Conservation (phyloP, 1,140 invertebrate genomes). For the Anagrus nilaparvatae region DNA sequence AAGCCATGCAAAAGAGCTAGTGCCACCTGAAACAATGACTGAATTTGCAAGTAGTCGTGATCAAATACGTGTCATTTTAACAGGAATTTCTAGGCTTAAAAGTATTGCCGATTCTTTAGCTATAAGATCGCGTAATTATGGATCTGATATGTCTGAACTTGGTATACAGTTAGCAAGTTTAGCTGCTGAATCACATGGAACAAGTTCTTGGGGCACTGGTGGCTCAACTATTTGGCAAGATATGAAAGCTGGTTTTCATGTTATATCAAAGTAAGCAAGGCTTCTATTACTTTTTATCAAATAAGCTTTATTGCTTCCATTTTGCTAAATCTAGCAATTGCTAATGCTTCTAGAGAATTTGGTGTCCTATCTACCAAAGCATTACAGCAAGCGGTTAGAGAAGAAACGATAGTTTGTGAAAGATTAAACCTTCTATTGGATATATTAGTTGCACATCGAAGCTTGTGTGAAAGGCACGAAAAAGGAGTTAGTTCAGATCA, state of each 20-base stretch:
- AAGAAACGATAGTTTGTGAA: slow-evolving; percentile 52
- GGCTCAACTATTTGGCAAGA: slow-evolving; percentile 49
- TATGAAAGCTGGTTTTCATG: slow-evolving; percentile 51
- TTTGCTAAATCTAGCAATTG: neutral
- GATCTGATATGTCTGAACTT: slow-evolving; percentile 49
- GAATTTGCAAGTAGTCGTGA: slow-evolving; percentile 53
- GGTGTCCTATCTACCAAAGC: slow-evolving; percentile 38
- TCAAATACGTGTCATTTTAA: slow-evolving; percentile 47
- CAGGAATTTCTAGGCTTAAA: slow-evolving; percentile 47
- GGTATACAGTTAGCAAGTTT: slow-evolving; percentile 41
- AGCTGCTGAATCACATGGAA: slow-evolving; percentile 37
- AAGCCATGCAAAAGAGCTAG: slow-evolving; percentile 54
- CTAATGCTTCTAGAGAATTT: slow-evolving; percentile 36
- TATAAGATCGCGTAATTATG: slow-evolving; percentile 46
- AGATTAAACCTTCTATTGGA: slow-evolving; percentile 53
- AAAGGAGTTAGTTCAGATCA: slow-evolving; percentile 59
- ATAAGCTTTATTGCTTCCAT: too few relatives aligned
- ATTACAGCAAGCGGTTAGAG: slow-evolving; percentile 42
- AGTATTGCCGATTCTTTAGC: slow-evolving; percentile 51
- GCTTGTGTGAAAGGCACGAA: slow-evolving; percentile 61
- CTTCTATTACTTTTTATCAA: neutral
- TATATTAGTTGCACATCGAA: slow-evolving; percentile 51
- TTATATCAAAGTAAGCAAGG: slow-evolving; percentile 45
- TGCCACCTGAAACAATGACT: slow-evolving; percentile 50
- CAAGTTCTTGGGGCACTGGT: slow-evolving; percentile 50